Evolutionary conservation across 2,113 vertebrate genomes (phyloP).

Genomic region (Crotalus tigris): DNA sequence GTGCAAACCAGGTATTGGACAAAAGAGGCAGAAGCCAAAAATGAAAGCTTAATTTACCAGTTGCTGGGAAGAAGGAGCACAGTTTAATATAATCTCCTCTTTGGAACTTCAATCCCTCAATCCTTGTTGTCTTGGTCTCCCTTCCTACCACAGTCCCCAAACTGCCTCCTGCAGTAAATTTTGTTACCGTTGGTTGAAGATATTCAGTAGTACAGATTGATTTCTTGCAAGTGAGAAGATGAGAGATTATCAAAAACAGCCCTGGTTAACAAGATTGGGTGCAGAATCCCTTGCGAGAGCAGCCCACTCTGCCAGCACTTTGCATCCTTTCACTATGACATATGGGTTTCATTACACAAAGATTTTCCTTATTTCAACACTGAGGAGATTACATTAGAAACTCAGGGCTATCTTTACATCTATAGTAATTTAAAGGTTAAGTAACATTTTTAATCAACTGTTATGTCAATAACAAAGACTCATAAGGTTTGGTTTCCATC

Average conservation of each 20-base stretch:
- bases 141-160: constrained; percentile 66
- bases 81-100: constrained; percentile 69
- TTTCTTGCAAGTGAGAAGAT: constrained; percentile 74
- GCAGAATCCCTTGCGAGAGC: constrained; percentile 70
- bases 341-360: constrained; percentile 78
- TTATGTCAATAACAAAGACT: constrained; percentile 61
- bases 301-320: constrained; percentile 74
- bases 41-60: constrained; percentile 45
- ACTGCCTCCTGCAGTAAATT: constrained; percentile 73
- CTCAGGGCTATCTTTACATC: constrained; percentile 70
- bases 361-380: constrained; percentile 77
- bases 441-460: constrained; percentile 74
- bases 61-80: constrained; percentile 51
- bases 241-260: constrained; percentile 77
- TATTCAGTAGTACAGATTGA: constrained; percentile 78
- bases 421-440: constrained; percentile 73
- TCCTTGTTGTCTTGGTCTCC: constrained; percentile 67
- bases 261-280: constrained; percentile 77
- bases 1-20: constrained; percentile 46
- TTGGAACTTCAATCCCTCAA: constrained; percentile 69
- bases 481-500: constrained; percentile 59
- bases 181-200: constrained; percentile 70
- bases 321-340: constrained; percentile 75
- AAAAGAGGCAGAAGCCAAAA: constrained; percentile 54
- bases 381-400: constrained; percentile 74